phyloP scores from a whole-genome alignment of 2,888 invertebrate species.

The Enchytraeus crypticus region DNA sequence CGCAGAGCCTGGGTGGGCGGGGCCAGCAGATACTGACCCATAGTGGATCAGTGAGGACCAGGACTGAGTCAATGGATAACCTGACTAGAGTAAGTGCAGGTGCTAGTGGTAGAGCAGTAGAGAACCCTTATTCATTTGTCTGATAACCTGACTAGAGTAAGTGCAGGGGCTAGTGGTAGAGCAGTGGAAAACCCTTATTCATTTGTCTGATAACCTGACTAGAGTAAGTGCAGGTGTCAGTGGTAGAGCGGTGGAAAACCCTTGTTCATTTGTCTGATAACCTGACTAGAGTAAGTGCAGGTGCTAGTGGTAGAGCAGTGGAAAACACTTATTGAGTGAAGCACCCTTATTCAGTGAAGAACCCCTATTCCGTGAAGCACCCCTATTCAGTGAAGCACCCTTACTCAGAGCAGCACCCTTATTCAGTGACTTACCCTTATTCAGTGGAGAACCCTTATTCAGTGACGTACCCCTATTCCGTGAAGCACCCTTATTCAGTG shows the following conservation, averaged over 20 bases:
- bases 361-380: no score
- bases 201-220: slow-evolving; percentile 49
- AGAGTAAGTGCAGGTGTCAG: slow-evolving; percentile 28
- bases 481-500: no score
- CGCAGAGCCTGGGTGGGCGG: neutral
- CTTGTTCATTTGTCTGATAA: neutral
- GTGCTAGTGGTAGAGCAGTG: neutral
- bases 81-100: slow-evolving; percentile 44
- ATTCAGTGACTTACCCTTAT: no score
- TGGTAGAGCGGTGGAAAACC: neutral
- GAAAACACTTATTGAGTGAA: neutral
- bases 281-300: neutral
- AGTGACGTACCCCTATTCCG: no score
- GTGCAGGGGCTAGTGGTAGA: neutral
- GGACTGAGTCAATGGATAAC: slow-evolving; percentile 68
- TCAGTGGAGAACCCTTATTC: no score
- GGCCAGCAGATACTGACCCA: slow-evolving; percentile 58
- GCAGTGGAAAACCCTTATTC: neutral
- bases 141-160: slow-evolving; percentile 10
- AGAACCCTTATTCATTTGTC: slow-evolving; percentile 76
- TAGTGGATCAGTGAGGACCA: slow-evolving; percentile 71
- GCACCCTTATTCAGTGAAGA: slow-evolving; percentile 48
- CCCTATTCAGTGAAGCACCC: no score
- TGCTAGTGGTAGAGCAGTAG: slow-evolving; percentile 60
- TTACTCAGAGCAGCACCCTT: no score